Percentiles rank a stretch among this genome's conserved stretches.
Evolutionary conservation across 2,797 vertebrate species (phyloP).

Genomic region (Oreochromis grahami): DNA sequence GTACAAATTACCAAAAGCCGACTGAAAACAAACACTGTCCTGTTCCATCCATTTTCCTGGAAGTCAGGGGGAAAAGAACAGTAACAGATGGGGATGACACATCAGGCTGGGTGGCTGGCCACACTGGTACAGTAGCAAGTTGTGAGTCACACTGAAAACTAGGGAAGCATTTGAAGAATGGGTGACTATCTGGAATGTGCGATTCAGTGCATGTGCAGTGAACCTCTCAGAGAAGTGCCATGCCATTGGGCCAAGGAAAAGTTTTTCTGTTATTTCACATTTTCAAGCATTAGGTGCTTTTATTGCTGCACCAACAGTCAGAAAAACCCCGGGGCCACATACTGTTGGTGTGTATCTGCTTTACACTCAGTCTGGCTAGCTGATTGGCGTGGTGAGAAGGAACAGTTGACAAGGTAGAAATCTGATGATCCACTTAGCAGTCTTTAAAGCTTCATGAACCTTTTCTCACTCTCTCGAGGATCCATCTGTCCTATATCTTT

Average conservation of each 20-base stretch:
- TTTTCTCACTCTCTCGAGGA: slow-evolving; percentile 27
- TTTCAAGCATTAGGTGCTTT: slow-evolving; percentile 71
- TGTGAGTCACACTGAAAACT: slow-evolving; percentile 60
- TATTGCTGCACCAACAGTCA: slow-evolving; percentile 67
- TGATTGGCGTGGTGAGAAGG: slow-evolving; percentile 20
- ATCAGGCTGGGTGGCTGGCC: slow-evolving; percentile 37
- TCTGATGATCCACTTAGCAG: slow-evolving; percentile 37
- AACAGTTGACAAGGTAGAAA: slow-evolving; percentile 50
- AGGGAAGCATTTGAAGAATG: slow-evolving; percentile 66
- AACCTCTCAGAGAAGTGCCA: slow-evolving; percentile 40
- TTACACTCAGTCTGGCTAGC: background rate
- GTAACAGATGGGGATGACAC: slow-evolving; percentile 54
- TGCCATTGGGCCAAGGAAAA: slow-evolving; percentile 67
- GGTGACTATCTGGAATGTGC: slow-evolving; percentile 49
- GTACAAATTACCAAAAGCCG: slow-evolving; percentile 34
- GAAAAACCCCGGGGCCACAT: slow-evolving; percentile 62
- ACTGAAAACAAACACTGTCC: slow-evolving; percentile 65
- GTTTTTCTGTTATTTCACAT: slow-evolving; percentile 71
- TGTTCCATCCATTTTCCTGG: slow-evolving; percentile 63
- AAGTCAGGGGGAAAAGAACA: slow-evolving; percentile 33
- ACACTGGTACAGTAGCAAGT: slow-evolving; percentile 39
- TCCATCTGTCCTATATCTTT: slow-evolving; percentile 40
- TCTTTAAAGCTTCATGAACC: slow-evolving; percentile 29
- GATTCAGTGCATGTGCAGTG: slow-evolving; percentile 51
- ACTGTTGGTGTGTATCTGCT: slow-evolving; percentile 47